Base-by-base conservation (phyloP, 2,888 invertebrate species). In the Fabriciana adippe region DNA sequence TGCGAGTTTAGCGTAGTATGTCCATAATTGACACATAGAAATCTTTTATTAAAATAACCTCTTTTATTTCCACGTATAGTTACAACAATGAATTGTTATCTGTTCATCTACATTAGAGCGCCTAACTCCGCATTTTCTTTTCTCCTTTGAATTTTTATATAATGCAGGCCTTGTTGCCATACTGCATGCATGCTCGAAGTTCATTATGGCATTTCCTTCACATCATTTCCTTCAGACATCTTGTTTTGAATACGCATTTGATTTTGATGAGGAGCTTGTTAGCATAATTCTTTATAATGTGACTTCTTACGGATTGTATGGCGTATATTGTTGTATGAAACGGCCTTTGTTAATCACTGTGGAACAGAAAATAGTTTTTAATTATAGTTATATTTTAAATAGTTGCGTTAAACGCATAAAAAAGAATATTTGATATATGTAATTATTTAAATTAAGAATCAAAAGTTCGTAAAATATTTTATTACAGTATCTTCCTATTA, bases 141-240 rank as follows among this genome's bases (percentile, higher is more conserved):
- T 83, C 79, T 56, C 79, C 83, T 86, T 87, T 85, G 81, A 82
- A 80, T 77, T 78, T 59, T 48, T 21, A 53, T 53, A 61, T 51
- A 61, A 70, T 76, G 77, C 78, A 78, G 81, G 81, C 83, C 81
- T 64, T 55, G 63, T 56, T 56, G 67, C n/a, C 35, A n/a, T 51
- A 50, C 61, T 41, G 61, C 51, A 51, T 41, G 50, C 15, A 51
- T 56, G 50, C 68, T 83, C 78, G 79, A 84, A 84, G 81, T 83
- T 88, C 88, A 85, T 88, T 88, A 88, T 80, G 80, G 81, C 79
- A 78, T 83, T 83, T 80, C 84, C 82, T 83, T 72, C 74, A 77
- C 84, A 69, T 78, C 86, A 86, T 87, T 88, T 88, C 86, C 85
- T 86, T 81, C 78, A 79, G 79, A 82, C 64, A 77, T 82, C 78